Conservation (phyloP, 2,797 vertebrate species). For the Sebastes matsubarae region DNA sequence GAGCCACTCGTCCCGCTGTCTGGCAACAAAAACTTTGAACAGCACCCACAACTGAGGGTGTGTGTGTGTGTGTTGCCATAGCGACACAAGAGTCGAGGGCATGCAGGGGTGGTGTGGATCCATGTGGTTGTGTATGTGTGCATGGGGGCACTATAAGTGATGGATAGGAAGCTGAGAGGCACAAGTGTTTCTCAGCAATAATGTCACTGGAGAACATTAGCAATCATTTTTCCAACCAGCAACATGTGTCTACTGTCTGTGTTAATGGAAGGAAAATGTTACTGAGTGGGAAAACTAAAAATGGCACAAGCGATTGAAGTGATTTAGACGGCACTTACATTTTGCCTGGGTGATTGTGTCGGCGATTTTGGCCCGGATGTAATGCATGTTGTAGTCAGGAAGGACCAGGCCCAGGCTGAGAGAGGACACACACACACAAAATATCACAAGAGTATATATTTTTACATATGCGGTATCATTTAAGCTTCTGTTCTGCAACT, state of each 20-base stretch:
- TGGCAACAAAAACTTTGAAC: conserved; percentile 51
- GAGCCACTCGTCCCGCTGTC: conserved; percentile 57
- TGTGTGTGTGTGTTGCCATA: conserved; percentile 12
- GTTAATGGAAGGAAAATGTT: conserved; percentile 15
- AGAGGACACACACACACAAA: conserved; percentile 36
- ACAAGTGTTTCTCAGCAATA: conserved; percentile 24
- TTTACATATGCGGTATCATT: not conserved
- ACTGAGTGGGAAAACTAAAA: conserved; percentile 18
- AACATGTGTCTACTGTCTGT: conserved; percentile 24
- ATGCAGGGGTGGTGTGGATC: conserved; percentile 1
- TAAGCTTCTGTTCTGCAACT: not conserved
- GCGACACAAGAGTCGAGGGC: conserved; percentile 25
- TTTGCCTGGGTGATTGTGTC: conserved; percentile 93
- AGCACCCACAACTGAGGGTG: conserved; percentile 62
- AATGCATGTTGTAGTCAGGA: conserved; percentile 94
- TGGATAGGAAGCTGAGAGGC: conserved; percentile 40
- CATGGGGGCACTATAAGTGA: conserved; percentile 32
- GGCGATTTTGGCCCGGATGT: conserved; percentile 92
- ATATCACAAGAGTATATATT: not conserved
- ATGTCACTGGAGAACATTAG: conserved; percentile 21
- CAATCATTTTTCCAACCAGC: conserved; percentile 17
- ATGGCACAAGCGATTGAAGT: not conserved
- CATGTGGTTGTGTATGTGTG: not conserved
- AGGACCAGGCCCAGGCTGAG: conserved; percentile 95
- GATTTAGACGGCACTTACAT: conserved; percentile 87